Percentiles rank a stretch among this genome's conserved stretches.
These are phyloP conservation scores for Mugil cephalus DNA, from an alignment of 2,113 vertebrate genomes.

Conservation along the genomic window DNA sequence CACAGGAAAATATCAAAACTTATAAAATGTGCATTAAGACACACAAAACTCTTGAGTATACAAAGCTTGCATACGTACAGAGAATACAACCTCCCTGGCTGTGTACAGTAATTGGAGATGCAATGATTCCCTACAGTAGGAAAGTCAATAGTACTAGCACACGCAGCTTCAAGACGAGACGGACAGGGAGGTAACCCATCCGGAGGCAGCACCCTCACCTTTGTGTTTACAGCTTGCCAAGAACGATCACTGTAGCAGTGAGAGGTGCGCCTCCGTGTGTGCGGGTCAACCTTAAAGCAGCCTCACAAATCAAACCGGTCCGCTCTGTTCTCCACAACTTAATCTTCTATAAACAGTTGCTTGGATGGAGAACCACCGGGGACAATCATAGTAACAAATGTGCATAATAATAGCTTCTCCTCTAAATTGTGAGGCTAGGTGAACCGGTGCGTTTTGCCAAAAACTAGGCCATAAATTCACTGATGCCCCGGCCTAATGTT, in stretches of 20 bases:
- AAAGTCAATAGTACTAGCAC: not conserved
- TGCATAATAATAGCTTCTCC: conserved; percentile 40
- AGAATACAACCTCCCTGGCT: not conserved
- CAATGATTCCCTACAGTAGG: not conserved
- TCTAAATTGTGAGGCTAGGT: conserved; percentile 41
- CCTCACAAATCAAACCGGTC: conserved; percentile 1
- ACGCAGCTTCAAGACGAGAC: conserved; percentile 10
- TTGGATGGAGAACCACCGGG: conserved; percentile 40
- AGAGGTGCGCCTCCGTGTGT: conserved; percentile 16
- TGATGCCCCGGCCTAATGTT: conserved; percentile 62
- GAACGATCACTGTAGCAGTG: conserved; percentile 22
- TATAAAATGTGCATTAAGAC: too few relatives aligned
- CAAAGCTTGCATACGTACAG: not conserved
- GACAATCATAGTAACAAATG: conserved; percentile 29
- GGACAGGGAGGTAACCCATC: conserved; percentile 32
- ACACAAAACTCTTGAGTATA: too few relatives aligned
- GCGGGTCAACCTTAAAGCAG: not conserved
- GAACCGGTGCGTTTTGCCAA: conserved; percentile 54
- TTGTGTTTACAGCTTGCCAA: conserved; percentile 59
- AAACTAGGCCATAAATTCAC: conserved; percentile 49
- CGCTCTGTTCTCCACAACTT: not conserved
- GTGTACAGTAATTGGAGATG: not conserved
- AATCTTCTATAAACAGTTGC: conserved; percentile 25
- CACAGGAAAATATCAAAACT: too few relatives aligned
- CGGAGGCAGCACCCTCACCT: conserved; percentile 35